phyloP scores from a whole-genome alignment of 2,888 invertebrate species.

The Drymonia ruficornis region DNA sequence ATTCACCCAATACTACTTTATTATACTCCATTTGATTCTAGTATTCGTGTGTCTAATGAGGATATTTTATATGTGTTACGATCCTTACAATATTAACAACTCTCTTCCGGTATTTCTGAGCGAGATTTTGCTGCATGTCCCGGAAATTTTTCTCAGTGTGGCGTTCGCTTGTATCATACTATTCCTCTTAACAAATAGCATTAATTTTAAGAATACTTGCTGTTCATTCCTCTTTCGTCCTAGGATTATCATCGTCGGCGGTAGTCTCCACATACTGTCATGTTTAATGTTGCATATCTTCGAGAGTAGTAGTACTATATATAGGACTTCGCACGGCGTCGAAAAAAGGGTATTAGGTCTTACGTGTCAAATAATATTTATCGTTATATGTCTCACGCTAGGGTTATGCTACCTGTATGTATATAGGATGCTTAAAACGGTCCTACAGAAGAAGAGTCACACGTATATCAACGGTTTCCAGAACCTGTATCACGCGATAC shows the following conservation, averaged over 20 bases:
- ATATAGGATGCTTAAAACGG: constrained; percentile 90
- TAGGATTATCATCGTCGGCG: constrained; percentile 90
- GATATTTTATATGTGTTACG: constrained; percentile 95
- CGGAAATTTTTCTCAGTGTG: constrained; percentile 94
- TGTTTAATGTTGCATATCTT: constrained; percentile 93
- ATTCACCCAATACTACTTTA: constrained; percentile 94
- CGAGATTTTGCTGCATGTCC: constrained; percentile 92
- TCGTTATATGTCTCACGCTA: constrained; percentile 92
- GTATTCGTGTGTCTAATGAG: constrained; percentile 92
- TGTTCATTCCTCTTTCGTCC: constrained; percentile 90
- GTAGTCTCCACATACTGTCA: constrained; percentile 90
- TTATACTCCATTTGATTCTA: constrained; percentile 92
- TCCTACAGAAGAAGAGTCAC: constrained; percentile 90
- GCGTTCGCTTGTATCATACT: constrained; percentile 95
- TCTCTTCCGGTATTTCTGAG: constrained; percentile 92
- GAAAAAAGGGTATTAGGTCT: constrained; percentile 88
- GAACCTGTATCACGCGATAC: constrained; percentile 94
- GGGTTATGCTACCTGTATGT: constrained; percentile 94
- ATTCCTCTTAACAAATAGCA: constrained; percentile 92
- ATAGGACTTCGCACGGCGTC: constrained; percentile 71
- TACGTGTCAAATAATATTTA: constrained; percentile 94
- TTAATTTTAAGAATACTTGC: constrained; percentile 89
- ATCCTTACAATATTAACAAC: constrained; percentile 95
- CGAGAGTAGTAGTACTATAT: constrained; percentile 84
- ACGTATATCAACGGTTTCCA: constrained; percentile 92